These are phyloP conservation scores for Dendrolimus kikuchii DNA, from an alignment of 1,140 invertebrate species.

Conservation along the genomic window DNA sequence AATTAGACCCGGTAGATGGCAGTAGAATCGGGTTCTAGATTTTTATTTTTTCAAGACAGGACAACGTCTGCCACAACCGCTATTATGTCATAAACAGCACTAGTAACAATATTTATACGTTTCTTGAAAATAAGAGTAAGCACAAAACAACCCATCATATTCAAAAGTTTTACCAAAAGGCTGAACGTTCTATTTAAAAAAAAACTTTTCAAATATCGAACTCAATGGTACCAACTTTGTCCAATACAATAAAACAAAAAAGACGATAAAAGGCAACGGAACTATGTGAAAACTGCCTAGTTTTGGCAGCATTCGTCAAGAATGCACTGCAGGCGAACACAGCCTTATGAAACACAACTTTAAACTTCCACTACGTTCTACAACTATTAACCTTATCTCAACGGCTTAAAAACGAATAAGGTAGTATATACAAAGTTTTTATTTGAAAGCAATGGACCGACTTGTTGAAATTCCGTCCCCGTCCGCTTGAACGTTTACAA, in stretches of 20 bases:
- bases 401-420: slow-evolving; percentile 7
- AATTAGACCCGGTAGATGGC: too few species aligned
- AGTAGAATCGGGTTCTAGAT: too few species aligned
- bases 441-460: slow-evolving; percentile 42
- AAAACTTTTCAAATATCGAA: too few species aligned
- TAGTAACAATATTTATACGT: too few species aligned
- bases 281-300: slow-evolving; percentile 60
- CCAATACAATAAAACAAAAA: slow-evolving; percentile 18
- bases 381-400: slow-evolving; percentile 16
- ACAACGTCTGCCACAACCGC: too few species aligned
- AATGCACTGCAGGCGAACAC: slow-evolving; percentile 42
- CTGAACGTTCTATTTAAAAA: too few species aligned
- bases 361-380: neutral
- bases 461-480: slow-evolving; percentile 63
- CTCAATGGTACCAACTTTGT: too few species aligned
- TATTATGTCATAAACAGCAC: too few species aligned
- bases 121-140: too few species aligned
- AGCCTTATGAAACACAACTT: slow-evolving; percentile 19
- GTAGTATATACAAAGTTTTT: slow-evolving; percentile 11
- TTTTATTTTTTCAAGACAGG: too few species aligned
- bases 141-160: too few species aligned
- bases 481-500: slow-evolving; percentile 36
- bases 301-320: slow-evolving; percentile 65
- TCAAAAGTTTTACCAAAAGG: too few species aligned
- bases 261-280: slow-evolving; percentile 50